These are phyloP conservation scores for Lophius piscatorius DNA, from an alignment of 2,113 vertebrate genomes.

Conservation along the genomic window DNA sequence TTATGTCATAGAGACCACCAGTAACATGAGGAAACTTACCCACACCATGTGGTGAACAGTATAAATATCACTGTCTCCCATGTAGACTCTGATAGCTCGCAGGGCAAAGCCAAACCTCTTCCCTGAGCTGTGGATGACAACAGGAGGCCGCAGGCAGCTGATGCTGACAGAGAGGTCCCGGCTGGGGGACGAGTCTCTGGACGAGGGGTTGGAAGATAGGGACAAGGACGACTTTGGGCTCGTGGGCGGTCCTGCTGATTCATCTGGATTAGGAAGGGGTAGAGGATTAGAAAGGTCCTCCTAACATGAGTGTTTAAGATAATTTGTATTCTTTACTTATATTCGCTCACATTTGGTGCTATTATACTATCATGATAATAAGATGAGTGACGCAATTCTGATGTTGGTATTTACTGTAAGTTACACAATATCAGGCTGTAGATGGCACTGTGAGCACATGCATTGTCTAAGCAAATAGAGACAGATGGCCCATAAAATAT, in stretches of 20 bases:
- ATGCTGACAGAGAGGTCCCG: constrained; percentile 84
- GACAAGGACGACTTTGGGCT: constrained; percentile 92
- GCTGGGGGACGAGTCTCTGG: constrained; percentile 93
- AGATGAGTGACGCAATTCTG: too few species aligned
- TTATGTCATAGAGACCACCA: too few species aligned
- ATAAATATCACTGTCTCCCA: constrained; percentile 93
- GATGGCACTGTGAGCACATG: constrained; percentile 57
- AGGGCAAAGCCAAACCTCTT: constrained; percentile 94
- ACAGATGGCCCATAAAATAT: neutral
- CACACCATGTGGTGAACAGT: constrained; percentile 95
- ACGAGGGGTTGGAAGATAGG: constrained; percentile 92
- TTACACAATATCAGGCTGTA: constrained; percentile 35
- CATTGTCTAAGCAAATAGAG: neutral
- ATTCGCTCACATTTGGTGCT: neutral
- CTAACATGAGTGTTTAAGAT: neutral
- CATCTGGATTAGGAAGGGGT: constrained; percentile 76
- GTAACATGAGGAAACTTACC: constrained; percentile 76
- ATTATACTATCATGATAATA: too few species aligned
- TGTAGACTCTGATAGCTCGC: constrained; percentile 93
- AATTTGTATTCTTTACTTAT: neutral
- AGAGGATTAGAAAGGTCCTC: neutral
- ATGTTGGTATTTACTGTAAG: neutral
- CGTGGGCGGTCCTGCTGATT: constrained; percentile 80
- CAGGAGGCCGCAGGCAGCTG: constrained; percentile 86
- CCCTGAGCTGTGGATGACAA: constrained; percentile 93